phyloP scores from a whole-genome alignment of 1,140 invertebrate species.

The Cataglyphis hispanica region DNA sequence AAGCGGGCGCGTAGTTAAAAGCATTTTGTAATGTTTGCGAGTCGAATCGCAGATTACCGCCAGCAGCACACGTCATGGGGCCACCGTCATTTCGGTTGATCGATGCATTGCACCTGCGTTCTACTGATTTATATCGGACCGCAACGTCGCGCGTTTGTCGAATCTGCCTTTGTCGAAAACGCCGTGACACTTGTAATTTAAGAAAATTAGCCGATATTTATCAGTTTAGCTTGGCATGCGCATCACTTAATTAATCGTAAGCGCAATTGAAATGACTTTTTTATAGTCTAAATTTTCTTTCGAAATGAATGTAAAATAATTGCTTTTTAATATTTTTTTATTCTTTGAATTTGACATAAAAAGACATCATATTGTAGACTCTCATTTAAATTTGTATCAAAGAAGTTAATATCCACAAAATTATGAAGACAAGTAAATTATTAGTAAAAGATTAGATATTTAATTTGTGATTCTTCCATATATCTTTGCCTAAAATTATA shows the following conservation, averaged over 20 bases:
- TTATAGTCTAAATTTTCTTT: not conserved
- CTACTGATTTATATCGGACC: constrained; percentile 71
- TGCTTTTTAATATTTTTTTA: not conserved
- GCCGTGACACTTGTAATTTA: constrained; percentile 66
- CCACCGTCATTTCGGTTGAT: constrained; percentile 72
- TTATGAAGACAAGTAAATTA: no score
- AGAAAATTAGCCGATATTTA: constrained; percentile 60
- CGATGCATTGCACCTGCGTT: constrained; percentile 74
- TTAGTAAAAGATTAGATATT: no score
- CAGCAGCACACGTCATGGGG: constrained; percentile 20
- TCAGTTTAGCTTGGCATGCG: not conserved
- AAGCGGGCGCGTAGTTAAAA: constrained; percentile 23
- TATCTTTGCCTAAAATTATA: no score
- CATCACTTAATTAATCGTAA: not conserved
- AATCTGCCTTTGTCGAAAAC: constrained; percentile 63
- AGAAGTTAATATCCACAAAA: no score
- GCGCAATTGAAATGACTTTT: not conserved
- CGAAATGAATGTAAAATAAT: not conserved
- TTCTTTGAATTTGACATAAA: not conserved
- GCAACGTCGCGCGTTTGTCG: constrained; percentile 60
- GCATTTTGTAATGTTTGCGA: constrained; percentile 26
- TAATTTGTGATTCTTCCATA: no score
- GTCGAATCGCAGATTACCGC: constrained; percentile 57
- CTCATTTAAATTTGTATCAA: not conserved
- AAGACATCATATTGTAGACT: not conserved